These are phyloP conservation scores for Amphipyra berbera DNA, from an alignment of 2,888 invertebrate species.

Conservation along the genomic window DNA sequence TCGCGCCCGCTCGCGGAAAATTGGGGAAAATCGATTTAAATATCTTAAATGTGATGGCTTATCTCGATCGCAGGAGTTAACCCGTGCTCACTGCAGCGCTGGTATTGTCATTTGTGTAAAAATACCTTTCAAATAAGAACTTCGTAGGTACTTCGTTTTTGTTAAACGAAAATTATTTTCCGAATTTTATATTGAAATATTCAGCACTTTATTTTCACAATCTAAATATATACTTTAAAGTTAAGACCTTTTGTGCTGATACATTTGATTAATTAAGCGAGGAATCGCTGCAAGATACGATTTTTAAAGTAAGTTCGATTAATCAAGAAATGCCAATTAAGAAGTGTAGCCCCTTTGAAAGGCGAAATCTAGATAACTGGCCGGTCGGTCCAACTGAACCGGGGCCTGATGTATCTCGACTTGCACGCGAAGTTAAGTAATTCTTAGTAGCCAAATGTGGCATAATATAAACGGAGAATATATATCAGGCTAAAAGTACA, in stretches of 20 bases:
- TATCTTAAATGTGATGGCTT: constrained; percentile 88
- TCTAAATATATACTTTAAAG: constrained; percentile 18
- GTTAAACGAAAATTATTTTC: constrained; percentile 1
- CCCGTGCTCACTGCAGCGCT: constrained; percentile 64
- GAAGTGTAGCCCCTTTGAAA: constrained; percentile 71
- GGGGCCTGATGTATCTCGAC: constrained; percentile 72
- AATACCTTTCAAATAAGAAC: constrained; percentile 41
- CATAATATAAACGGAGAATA: constrained; percentile 28
- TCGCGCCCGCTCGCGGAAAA: constrained; percentile 87
- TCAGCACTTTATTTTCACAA: constrained; percentile 8
- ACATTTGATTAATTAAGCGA: constrained; percentile 52
- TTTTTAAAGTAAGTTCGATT: constrained; percentile 60
- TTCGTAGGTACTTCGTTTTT: constrained; percentile 5
- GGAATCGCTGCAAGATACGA: constrained; percentile 47
- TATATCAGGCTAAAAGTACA: not conserved
- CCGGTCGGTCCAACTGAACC: constrained; percentile 59
- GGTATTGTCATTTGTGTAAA: constrained; percentile 60
- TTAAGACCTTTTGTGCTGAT: constrained; percentile 30
- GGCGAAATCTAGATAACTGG: constrained; percentile 79
- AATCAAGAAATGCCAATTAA: constrained; percentile 80
- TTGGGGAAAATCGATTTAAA: constrained; percentile 90
- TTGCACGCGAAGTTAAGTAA: constrained; percentile 75
- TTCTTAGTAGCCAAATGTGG: constrained; percentile 56
- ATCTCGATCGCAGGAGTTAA: constrained; percentile 82
- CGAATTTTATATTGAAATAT: constrained; percentile 13